phyloP scores from a whole-genome alignment of 2,113 vertebrate species.

The Passer domesticus region DNA sequence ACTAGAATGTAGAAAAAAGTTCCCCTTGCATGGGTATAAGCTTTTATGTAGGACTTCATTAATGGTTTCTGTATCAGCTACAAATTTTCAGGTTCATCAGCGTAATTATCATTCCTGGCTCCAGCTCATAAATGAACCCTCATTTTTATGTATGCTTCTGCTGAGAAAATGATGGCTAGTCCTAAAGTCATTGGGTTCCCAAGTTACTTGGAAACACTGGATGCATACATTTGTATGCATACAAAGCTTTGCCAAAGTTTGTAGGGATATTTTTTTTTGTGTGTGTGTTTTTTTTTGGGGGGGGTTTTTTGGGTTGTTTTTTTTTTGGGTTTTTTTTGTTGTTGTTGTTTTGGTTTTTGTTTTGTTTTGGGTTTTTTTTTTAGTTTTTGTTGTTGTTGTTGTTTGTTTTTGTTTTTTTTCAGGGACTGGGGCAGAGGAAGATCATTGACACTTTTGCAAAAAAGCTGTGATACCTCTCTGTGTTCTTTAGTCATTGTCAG shows the following conservation, averaged over 20 bases:
- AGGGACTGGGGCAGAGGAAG: rapidly evolving
- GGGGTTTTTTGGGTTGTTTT: too few relatives aligned
- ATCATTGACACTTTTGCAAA: neutral
- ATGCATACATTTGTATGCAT: neutral
- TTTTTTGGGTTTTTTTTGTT: too few relatives aligned
- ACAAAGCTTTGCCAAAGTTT: neutral
- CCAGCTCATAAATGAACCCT: neutral
- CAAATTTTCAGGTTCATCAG: neutral
- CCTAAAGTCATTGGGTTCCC: neutral
- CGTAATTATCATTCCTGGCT: neutral
- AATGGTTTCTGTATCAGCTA: neutral
- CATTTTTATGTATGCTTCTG: neutral
- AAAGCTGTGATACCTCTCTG: neutral
- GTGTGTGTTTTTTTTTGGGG: too few relatives aligned
- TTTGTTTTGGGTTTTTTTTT: too few relatives aligned
- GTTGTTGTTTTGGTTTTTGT: too few relatives aligned
- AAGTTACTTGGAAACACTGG: neutral
- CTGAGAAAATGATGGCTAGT: neutral
- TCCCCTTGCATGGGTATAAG: neutral
- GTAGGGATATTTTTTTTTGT: neutral
- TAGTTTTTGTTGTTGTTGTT: too few relatives aligned
- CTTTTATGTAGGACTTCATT: neutral
- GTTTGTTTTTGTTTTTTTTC: too few relatives aligned
- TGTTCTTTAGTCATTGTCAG: neutral
- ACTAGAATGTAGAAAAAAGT: neutral